Conservation (phyloP, 2,113 vertebrate species). For the Coregonus clupeaformis region DNA sequence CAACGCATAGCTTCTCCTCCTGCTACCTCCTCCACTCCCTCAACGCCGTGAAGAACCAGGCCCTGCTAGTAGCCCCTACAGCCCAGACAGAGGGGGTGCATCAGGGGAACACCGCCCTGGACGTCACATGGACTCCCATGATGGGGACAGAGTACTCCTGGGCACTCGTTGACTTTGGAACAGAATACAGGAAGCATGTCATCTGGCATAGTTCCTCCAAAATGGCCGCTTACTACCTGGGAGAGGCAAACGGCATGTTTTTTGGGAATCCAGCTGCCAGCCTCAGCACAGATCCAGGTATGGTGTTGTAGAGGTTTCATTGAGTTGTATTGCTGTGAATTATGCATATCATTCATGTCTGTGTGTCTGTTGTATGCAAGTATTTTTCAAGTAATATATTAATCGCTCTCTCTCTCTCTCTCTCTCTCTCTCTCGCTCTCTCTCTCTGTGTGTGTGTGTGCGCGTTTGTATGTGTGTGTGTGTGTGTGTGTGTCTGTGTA, state of each 20-base stretch:
- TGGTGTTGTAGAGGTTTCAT: neutral
- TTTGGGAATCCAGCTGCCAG: constrained; percentile 59
- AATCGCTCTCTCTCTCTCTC: constrained; percentile 19
- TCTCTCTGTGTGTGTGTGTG: too few species aligned
- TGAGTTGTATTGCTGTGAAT: neutral
- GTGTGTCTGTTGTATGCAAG: too few species aligned
- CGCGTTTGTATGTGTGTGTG: neutral
- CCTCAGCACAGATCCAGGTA: constrained; percentile 64
- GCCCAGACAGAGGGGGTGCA: neutral
- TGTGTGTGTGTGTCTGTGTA: constrained; percentile 57
- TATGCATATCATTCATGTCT: too few species aligned
- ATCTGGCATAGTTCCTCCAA: constrained; percentile 61
- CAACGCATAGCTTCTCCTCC: constrained; percentile 44
- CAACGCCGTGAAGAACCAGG: fast-evolving
- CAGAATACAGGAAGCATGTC: fast-evolving
- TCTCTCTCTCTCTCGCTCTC: too few species aligned
- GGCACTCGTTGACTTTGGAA: fast-evolving
- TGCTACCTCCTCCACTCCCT: constrained; percentile 47
- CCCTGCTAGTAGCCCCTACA: constrained; percentile 48
- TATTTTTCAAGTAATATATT: too few species aligned
- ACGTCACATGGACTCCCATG: constrained; percentile 16
- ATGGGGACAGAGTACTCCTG: constrained; percentile 26
- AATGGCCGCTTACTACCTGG: constrained; percentile 61
- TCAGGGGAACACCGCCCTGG: fast-evolving
- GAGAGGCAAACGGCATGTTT: fast-evolving